Percentiles rank a stretch among this genome's conserved stretches.
These are phyloP conservation scores for Vandiemenella viatica DNA, from an alignment of 2,888 invertebrate genomes.

Conservation along the genomic window DNA sequence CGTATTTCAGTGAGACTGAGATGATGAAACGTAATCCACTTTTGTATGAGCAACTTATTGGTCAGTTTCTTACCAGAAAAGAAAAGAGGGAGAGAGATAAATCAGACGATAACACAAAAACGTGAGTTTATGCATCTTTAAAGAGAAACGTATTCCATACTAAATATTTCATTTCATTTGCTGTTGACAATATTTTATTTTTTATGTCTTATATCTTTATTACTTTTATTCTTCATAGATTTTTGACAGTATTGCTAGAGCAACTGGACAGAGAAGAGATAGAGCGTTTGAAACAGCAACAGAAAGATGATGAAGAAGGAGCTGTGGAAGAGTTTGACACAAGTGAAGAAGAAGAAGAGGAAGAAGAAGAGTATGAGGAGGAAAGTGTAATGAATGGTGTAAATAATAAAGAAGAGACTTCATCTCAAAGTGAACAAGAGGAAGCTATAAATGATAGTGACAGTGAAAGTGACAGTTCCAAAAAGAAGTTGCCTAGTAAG, in stretches of 20 bases:
- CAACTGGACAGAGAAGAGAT: conserved; percentile 61
- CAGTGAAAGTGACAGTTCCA: conserved; percentile 13
- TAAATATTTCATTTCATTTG: not conserved
- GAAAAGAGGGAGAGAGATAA: conserved; percentile 51
- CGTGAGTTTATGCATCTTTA: conserved; percentile 19
- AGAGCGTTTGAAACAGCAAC: conserved; percentile 43
- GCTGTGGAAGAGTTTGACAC: not conserved
- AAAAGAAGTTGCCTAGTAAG: conserved; percentile 22
- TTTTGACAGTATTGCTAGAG: conserved; percentile 64
- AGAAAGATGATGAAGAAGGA: conserved; percentile 29
- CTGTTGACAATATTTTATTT: conserved; percentile 6
- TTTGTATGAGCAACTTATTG: conserved; percentile 78
- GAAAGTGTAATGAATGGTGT: not conserved
- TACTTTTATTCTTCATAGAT: conserved; percentile 23
- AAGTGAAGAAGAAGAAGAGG: conserved; percentile 1
- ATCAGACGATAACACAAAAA: conserved; percentile 31
- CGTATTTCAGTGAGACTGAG: conserved; percentile 80
- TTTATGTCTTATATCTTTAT: conserved; percentile 1
- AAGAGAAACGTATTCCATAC: not conserved
- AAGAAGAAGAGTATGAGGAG: not conserved
- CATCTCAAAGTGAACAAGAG: not conserved
- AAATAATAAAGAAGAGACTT: not conserved
- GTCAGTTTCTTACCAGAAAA: conserved; percentile 64
- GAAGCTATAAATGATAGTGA: not conserved
- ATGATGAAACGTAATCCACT: conserved; percentile 88